Evolutionary conservation across 2,113 vertebrate species (phyloP).

Genomic region (Colinus virginianus): DNA sequence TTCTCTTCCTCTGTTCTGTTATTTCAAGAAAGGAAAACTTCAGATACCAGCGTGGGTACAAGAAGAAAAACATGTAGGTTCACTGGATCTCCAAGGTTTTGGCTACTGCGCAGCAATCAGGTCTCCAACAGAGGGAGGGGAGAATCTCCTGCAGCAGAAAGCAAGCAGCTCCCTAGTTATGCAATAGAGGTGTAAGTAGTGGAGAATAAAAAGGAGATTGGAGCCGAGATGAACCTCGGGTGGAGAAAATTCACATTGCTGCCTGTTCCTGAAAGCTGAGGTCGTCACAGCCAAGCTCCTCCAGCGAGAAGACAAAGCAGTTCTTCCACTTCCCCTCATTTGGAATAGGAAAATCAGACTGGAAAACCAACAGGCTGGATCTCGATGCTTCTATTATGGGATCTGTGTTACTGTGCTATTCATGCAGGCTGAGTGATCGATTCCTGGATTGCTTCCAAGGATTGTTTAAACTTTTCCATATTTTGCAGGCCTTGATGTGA

Average conservation of each 20-base stretch:
- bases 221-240: constrained; percentile 12
- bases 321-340: neutral
- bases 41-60: neutral
- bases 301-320: neutral
- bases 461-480: constrained; percentile 61
- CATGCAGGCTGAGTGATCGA: constrained; percentile 5
- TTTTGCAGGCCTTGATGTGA: neutral
- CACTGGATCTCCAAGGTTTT: neutral
- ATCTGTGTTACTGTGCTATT: constrained; percentile 5
- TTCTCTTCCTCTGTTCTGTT: neutral
- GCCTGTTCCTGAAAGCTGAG: neutral
- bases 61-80: neutral
- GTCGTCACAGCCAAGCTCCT: neutral
- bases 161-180: neutral
- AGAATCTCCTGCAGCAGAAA: neutral
- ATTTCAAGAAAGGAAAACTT: neutral
- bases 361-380: neutral
- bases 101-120: neutral
- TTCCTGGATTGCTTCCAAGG: constrained; percentile 41
- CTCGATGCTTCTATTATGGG: neutral
- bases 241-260: neutral
- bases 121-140: neutral
- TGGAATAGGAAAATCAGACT: neutral
- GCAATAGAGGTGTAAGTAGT: neutral
- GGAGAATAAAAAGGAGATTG: neutral